Conservation (phyloP, 2,888 invertebrate genomes). For the Acronicta alni region DNA sequence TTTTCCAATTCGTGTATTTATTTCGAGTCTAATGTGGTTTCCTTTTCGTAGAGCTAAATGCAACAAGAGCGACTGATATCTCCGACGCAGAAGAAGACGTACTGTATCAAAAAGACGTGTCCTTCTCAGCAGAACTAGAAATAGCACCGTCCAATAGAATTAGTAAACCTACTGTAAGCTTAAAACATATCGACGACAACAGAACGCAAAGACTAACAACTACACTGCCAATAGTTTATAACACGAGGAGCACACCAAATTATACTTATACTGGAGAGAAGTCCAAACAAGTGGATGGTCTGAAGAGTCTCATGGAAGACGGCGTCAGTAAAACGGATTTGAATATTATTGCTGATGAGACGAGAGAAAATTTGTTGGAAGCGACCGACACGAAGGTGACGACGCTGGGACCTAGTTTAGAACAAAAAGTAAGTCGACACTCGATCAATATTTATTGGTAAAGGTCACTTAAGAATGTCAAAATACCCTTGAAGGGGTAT, state of each 20-base stretch:
- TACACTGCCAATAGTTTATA: slow-evolving; percentile 60
- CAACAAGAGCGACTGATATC: slow-evolving; percentile 90
- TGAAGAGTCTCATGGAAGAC: slow-evolving; percentile 83
- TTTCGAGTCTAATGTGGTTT: slow-evolving; percentile 3
- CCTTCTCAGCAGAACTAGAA: slow-evolving; percentile 93
- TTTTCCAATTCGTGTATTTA: not conserved
- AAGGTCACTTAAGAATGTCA: slow-evolving; percentile 25
- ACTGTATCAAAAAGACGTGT: slow-evolving; percentile 93
- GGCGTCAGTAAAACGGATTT: slow-evolving; percentile 83
- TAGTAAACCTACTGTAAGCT: slow-evolving; percentile 77
- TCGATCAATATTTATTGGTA: slow-evolving; percentile 1
- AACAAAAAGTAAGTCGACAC: slow-evolving; percentile 89
- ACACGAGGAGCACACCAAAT: slow-evolving; percentile 63
- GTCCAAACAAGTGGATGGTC: slow-evolving; percentile 79
- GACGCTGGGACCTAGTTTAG: slow-evolving; percentile 91
- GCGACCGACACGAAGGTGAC: slow-evolving; percentile 75
- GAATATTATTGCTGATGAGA: slow-evolving; percentile 80
- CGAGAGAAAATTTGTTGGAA: slow-evolving; percentile 62
- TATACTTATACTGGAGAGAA: slow-evolving; percentile 81
- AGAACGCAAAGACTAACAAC: slow-evolving; percentile 67
- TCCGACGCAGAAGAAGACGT: slow-evolving; percentile 91
- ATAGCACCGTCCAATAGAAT: slow-evolving; percentile 87
- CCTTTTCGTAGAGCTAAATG: slow-evolving; percentile 92
- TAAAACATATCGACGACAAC: slow-evolving; percentile 74
- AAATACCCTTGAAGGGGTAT: no score